Evolutionary conservation across 2,113 vertebrate genomes (phyloP).

Genomic region (Petrocephalus zakoni): DNA sequence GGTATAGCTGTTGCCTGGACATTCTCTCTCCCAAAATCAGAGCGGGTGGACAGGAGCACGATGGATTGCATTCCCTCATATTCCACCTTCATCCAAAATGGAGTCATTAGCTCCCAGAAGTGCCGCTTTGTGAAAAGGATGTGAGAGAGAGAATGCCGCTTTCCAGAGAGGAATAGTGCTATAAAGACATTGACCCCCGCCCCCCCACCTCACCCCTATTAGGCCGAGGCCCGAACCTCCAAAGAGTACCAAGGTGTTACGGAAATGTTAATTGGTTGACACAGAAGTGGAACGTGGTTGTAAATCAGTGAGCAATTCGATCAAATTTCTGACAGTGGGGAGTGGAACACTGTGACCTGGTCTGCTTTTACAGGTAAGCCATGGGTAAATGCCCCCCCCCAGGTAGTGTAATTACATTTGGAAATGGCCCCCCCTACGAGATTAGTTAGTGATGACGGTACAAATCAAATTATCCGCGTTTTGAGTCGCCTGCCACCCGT

Average conservation of each 20-base stretch:
- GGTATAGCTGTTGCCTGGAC: too few relatives aligned
- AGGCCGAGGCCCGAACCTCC: conserved; percentile 30
- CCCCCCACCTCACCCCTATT: conserved; percentile 39
- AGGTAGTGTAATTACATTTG: conserved; percentile 37
- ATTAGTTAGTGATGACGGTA: not conserved
- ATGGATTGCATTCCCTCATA: not conserved
- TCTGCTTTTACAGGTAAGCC: conserved; percentile 22
- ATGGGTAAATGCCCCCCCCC: conserved; percentile 16
- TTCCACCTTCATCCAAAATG: not conserved
- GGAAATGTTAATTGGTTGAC: conserved; percentile 50
- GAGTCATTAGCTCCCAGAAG: conserved; percentile 17
- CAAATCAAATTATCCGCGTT: conserved; percentile 14
- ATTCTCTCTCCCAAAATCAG: not conserved
- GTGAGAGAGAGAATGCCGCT: conserved; percentile 31
- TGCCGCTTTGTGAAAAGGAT: conserved; percentile 33
- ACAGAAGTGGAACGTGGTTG: conserved; percentile 32
- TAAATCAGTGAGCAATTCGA: conserved; percentile 34
- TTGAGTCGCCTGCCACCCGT: conserved; percentile 40
- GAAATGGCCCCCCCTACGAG: not conserved
- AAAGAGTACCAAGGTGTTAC: conserved; percentile 32
- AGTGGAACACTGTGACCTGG: conserved; percentile 25
- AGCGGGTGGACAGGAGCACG: not conserved
- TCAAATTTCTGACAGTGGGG: conserved; percentile 24
- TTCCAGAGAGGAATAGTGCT: conserved; percentile 41
- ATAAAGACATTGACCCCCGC: conserved; percentile 48